Evolutionary conservation across 2,888 invertebrate genomes (phyloP).

Genomic region (Drosophila incognita): DNA sequence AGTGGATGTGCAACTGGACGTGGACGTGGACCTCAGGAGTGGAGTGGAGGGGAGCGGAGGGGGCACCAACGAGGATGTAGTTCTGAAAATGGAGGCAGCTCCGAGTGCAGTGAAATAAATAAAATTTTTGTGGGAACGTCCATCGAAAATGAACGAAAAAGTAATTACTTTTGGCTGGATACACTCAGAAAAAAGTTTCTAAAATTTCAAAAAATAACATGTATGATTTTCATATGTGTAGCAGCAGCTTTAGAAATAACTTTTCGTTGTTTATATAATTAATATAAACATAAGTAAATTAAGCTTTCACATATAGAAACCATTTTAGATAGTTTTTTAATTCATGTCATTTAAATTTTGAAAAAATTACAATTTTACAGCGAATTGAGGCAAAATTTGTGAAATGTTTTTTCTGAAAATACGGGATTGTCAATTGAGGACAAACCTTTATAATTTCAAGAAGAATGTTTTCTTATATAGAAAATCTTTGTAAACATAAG

Average conservation of each 20-base stretch:
- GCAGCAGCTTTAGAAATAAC: background rate
- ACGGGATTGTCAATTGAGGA: accelerated
- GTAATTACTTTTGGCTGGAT: constrained; percentile 72
- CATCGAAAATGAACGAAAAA: constrained; percentile 79
- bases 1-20: constrained; percentile 3
- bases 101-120: constrained; percentile 74
- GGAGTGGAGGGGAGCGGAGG: constrained; percentile 10
- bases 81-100: constrained; percentile 46
- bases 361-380: background rate
- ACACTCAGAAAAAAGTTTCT: background rate
- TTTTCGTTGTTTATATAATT: too few species aligned
- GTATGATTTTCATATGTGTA: background rate
- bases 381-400: background rate
- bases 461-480: background rate
- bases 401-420: background rate
- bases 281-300: background rate
- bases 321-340: background rate
- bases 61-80: constrained; percentile 22
- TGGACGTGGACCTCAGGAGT: constrained; percentile 8
- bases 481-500: background rate
- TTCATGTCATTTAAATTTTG: background rate
- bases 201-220: background rate
- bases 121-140: constrained; percentile 66
- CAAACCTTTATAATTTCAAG: background rate
- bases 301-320: background rate